phyloP scores from a whole-genome alignment of 2,797 vertebrate genomes.

The Characodon lateralis region DNA sequence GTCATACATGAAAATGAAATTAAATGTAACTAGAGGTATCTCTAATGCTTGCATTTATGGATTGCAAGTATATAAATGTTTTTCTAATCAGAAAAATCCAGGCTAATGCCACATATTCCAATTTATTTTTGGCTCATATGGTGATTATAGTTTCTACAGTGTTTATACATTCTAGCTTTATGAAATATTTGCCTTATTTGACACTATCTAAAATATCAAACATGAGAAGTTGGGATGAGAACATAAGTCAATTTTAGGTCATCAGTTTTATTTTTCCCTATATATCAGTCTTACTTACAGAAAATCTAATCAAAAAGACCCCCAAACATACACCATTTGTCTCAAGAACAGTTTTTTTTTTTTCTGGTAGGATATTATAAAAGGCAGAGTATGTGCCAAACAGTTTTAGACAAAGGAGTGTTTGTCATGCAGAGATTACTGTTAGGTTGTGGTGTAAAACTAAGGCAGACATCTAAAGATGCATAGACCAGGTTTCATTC shows the following conservation, averaged over 20 bases:
- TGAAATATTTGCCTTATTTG: background rate
- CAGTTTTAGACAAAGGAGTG: constrained; percentile 21
- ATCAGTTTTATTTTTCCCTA: background rate
- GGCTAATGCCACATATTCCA: background rate
- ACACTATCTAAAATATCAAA: no score
- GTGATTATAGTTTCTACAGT: background rate
- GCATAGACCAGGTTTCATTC: background rate
- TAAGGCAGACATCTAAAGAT: constrained; percentile 8
- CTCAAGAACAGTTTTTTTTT: constrained; percentile 17
- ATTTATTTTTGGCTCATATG: background rate
- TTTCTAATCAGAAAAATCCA: background rate
- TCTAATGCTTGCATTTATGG: background rate
- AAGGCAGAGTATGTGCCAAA: constrained; percentile 22
- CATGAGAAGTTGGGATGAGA: background rate
- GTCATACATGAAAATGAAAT: background rate
- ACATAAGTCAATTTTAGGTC: background rate
- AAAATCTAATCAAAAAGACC: background rate
- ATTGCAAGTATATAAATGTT: background rate
- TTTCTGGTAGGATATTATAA: background rate
- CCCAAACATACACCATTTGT: constrained; percentile 10
- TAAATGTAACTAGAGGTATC: background rate
- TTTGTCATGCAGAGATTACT: constrained; percentile 6
- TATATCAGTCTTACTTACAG: background rate
- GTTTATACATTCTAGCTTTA: background rate
- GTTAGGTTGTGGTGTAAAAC: constrained; percentile 10